A percentile compares a stretch with the other conserved stretches of the same genome.
These are phyloP conservation scores for Ricordea florida DNA, from an alignment of 92 coral and sea anemone genomes.

Conservation along the genomic window DNA sequence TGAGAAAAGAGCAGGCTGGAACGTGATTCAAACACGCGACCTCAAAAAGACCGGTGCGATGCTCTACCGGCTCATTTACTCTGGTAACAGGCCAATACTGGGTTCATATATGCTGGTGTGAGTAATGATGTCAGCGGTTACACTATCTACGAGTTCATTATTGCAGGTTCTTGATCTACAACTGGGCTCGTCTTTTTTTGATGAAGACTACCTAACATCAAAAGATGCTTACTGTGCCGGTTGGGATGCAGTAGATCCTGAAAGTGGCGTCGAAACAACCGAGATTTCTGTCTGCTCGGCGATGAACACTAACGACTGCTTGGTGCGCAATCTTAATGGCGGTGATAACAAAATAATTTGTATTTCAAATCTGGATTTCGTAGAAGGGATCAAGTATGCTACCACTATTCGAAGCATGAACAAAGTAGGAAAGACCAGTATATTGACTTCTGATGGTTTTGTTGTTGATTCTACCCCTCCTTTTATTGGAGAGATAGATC, in stretches of 20 bases:
- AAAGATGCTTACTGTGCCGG: constrained; percentile 72
- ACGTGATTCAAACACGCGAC: too few species aligned
- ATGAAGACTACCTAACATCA: constrained; percentile 71
- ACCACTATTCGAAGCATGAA: constrained; percentile 79
- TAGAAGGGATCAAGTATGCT: constrained; percentile 78
- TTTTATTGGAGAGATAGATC: constrained; percentile 56
- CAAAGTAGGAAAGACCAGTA: constrained; percentile 64
- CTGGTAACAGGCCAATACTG: too few species aligned
- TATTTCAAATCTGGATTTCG: constrained; percentile 63
- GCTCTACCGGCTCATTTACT: too few species aligned
- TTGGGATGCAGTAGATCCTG: constrained; percentile 78
- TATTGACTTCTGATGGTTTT: constrained; percentile 70
- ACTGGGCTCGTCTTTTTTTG: constrained; percentile 34
- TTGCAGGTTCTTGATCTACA: constrained; percentile 73
- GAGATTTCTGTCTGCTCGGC: constrained; percentile 82
- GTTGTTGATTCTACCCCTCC: constrained; percentile 86
- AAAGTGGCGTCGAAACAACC: constrained; percentile 58
- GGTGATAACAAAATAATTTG: constrained; percentile 69
- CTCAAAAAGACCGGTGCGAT: too few species aligned
- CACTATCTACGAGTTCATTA: too few species aligned
- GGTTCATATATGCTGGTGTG: too few species aligned
- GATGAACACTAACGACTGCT: constrained; percentile 52
- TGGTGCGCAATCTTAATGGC: constrained; percentile 55
- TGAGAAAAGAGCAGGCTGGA: too few species aligned
- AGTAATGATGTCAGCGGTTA: too few species aligned